Percentiles rank a stretch among this genome's conserved stretches.
phyloP scores from a whole-genome alignment of 2,888 invertebrate species.

The Acanthosepion esculentum region DNA sequence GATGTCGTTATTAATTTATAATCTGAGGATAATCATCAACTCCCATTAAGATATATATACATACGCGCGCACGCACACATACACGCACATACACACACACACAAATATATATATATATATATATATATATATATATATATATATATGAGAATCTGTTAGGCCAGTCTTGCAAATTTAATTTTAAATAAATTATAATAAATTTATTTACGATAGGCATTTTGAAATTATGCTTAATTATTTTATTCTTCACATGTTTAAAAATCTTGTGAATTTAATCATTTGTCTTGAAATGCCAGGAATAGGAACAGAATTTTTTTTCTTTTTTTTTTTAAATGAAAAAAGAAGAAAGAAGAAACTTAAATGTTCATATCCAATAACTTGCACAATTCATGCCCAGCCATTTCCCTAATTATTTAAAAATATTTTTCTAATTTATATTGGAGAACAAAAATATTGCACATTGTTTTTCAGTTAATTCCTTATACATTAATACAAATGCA shows the following conservation, averaged over 20 bases:
- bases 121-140: no score
- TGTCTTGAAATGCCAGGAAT: neutral
- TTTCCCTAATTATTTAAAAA: neutral
- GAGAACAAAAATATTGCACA: neutral
- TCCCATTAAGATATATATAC: neutral
- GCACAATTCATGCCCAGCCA: slow-evolving; percentile 10
- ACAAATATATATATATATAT: neutral
- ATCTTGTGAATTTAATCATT: neutral
- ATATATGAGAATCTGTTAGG: neutral
- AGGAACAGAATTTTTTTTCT: neutral
- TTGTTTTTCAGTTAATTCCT: neutral
- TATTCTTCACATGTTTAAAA: neutral
- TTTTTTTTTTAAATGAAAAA: neutral
- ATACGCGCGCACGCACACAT: no score
- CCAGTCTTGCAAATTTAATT: neutral
- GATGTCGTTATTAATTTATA: neutral
- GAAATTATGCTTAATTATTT: neutral
- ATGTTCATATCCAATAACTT: neutral
- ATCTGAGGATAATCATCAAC: neutral
- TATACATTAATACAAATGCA: neutral
- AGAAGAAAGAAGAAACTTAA: neutral
- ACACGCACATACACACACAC: no score
- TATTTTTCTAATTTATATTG: neutral
- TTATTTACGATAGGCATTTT: neutral
- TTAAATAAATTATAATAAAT: neutral